Evolutionary conservation across 2,797 vertebrate species (phyloP).

Genomic region (Danio aesculapii): DNA sequence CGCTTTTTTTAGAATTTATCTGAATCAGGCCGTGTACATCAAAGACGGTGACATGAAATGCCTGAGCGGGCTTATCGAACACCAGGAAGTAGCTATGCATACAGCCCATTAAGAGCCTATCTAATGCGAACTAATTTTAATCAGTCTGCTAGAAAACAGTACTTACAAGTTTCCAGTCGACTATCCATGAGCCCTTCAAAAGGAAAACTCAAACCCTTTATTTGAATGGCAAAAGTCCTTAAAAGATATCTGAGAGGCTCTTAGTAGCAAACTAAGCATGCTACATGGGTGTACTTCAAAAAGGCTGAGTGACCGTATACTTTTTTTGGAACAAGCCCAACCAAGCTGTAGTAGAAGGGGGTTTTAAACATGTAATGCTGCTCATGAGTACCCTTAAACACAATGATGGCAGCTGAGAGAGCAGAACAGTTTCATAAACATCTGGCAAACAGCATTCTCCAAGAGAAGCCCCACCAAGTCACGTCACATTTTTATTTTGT

Average conservation of each 20-base stretch:
- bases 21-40: background rate
- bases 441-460: too few species aligned
- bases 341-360: too few species aligned
- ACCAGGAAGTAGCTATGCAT: background rate
- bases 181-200: background rate
- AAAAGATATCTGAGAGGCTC: constrained; percentile 7
- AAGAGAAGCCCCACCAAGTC: too few species aligned
- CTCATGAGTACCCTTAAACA: too few species aligned
- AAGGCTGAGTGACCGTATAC: too few species aligned
- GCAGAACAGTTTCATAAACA: too few species aligned
- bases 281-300: background rate
- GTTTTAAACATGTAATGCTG: too few species aligned
- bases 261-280: background rate
- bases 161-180: background rate
- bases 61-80: background rate
- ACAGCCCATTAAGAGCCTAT: background rate
- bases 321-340: too few species aligned
- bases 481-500: too few species aligned
- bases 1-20: background rate
- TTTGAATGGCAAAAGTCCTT: background rate
- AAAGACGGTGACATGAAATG: background rate
- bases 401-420: too few species aligned
- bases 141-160: constrained; percentile 1
- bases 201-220: background rate
- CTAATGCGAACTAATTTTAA: background rate